Evolutionary conservation across 1,140 invertebrate species (phyloP).

Genomic region (Onthophagus taurus): DNA sequence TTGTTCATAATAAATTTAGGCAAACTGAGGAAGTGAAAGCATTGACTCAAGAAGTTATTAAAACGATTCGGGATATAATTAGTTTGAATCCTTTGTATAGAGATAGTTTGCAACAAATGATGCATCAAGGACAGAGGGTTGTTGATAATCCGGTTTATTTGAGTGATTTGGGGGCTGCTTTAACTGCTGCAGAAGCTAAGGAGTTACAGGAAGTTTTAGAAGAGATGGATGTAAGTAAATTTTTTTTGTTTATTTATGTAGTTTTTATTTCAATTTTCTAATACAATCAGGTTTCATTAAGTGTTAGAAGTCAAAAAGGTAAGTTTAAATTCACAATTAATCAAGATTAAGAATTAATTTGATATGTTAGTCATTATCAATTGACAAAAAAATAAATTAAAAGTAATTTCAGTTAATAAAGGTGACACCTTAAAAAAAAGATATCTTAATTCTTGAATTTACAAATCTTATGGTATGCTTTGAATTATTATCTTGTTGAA

Average conservation of each 20-base stretch:
- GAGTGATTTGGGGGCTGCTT: constrained; percentile 89
- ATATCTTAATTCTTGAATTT: no score
- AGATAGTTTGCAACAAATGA: constrained; percentile 84
- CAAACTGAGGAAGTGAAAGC: constrained; percentile 95
- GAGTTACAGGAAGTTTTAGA: constrained; percentile 93
- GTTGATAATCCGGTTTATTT: constrained; percentile 99
- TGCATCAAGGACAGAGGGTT: constrained; percentile 89
- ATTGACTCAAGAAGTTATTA: constrained; percentile 92
- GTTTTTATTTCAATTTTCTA: no score
- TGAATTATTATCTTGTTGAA: no score
- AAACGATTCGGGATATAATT: constrained; percentile 95
- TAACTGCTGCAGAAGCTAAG: constrained; percentile 83
- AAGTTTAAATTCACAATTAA: no score
- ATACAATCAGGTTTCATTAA: no score
- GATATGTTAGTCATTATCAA: no score
- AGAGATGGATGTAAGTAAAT: constrained; percentile 77
- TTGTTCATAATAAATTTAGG: constrained; percentile 80
- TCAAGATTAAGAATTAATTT: no score
- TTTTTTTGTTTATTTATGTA: constrained; percentile 1
- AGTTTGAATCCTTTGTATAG: constrained; percentile 91
- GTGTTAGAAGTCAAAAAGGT: no score
- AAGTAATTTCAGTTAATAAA: no score
- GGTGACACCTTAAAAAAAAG: no score
- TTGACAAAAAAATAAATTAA: no score
- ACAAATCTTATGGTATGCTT: no score